Evolutionary conservation across 2,797 vertebrate species (phyloP), one percentile per base, ranked within the genome.

Genomic region (Miichthys miiuy): DNA sequence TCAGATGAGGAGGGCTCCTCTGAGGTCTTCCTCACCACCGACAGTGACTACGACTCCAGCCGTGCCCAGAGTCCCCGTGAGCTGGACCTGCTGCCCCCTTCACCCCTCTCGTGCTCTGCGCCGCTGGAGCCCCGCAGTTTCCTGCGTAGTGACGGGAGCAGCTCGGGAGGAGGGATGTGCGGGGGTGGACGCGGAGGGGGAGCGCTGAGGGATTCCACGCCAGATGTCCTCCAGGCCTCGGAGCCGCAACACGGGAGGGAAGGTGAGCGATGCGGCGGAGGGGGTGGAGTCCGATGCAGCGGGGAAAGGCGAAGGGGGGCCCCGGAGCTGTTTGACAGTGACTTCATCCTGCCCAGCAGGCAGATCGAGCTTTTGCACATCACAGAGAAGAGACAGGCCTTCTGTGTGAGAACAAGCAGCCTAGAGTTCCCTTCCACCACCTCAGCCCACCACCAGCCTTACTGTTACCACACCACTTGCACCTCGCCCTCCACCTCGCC

Each of bases 361-460:
- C 97, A 98, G 90, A 97, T 98, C 0, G 97, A 98, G 88, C 94
- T 98, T 67, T 83, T 98, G 83, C 96, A 95, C 85, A 96, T 97
- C 89, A 97, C 97, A 0, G 97, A 98, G 90, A 98, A 98, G 92
- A 92, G 96, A 3, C 97, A 97, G 87, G 97, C 97, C 0, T 97
- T 97, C 86, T 97, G 97, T 0, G 96, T 97, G 6, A 94, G 97
- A 5, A 97, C 97, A 88, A 97, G 96, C 93, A 97, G 97, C 88
- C 92, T 98, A 75, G 97, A 98, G 90, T 96, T 96, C 84, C 96
- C 97, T 14, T 82, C 94, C 27, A 14, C 74, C 75, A 68, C 81
- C 21, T 80, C 88, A 20, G 21, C 68, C 74, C 78, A 81, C 71
- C 88, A 87, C 25, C 91, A 85, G 80, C 84, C 85, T 72, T 71